Evolutionary conservation across 2,888 invertebrate species (phyloP).

Genomic region (Mythimna pallens): DNA sequence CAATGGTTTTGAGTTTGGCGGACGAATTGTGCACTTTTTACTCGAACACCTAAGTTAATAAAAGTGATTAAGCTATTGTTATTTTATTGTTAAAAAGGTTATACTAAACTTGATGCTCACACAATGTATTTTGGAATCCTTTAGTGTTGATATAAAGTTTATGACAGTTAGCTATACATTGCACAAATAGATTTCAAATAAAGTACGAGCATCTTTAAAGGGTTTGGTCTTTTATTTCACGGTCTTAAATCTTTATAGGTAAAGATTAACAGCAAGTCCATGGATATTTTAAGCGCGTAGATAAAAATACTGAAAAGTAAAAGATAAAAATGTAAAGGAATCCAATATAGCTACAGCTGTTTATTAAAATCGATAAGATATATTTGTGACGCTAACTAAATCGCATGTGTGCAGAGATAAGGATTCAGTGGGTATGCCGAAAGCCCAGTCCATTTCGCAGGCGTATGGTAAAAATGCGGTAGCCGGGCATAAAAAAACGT

Average conservation of each 20-base stretch:
- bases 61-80: conserved; percentile 68
- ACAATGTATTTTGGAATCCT: conserved; percentile 20
- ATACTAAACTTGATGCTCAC: conserved; percentile 2
- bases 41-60: conserved; percentile 69
- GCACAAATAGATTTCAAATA: conserved; percentile 6
- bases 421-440: conserved; percentile 61
- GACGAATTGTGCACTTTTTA: conserved; percentile 73
- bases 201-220: neutral
- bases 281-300: conserved; percentile 7
- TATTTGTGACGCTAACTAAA: conserved; percentile 64
- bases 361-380: conserved; percentile 63
- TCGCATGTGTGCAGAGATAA: conserved; percentile 68
- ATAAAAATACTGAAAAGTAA: conserved; percentile 21
- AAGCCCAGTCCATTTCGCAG: conserved; percentile 64
- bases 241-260: neutral
- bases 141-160: conserved; percentile 17
- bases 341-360: conserved; percentile 38
- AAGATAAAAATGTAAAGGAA: conserved; percentile 26
- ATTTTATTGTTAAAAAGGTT: conserved; percentile 44
- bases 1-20: conserved; percentile 72
- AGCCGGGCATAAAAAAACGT: conserved; percentile 78
- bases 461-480: conserved; percentile 79
- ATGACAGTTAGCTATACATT: conserved; percentile 14
- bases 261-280: conserved; percentile 17
- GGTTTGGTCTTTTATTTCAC: neutral